Percentiles rank a stretch among this genome's conserved stretches.
These are phyloP conservation scores for Rhingia rostrata DNA, from an alignment of 2,888 invertebrate species.

Conservation along the genomic window DNA sequence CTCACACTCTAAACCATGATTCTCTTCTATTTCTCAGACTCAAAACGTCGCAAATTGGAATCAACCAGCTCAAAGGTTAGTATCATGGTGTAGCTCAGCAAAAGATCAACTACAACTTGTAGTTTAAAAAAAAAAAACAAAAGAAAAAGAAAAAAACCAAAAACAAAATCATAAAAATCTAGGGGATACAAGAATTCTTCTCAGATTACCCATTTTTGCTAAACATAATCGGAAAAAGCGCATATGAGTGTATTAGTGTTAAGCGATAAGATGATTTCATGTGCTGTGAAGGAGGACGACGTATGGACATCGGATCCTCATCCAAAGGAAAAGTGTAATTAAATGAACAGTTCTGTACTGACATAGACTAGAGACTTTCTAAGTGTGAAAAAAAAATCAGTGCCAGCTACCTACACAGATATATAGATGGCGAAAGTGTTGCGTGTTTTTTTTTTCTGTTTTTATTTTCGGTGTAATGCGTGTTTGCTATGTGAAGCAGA, in stretches of 20 bases:
- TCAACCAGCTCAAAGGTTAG: slow-evolving; percentile 91
- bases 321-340: slow-evolving; percentile 1
- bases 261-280: slow-evolving; percentile 33
- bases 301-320: neutral
- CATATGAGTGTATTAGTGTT: slow-evolving; percentile 68
- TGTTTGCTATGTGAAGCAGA: neutral
- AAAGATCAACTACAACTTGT: slow-evolving; percentile 47
- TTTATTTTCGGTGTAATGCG: slow-evolving; percentile 1
- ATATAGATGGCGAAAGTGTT: slow-evolving; percentile 26
- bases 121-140: slow-evolving; percentile 40
- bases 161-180: slow-evolving; percentile 13
- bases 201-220: slow-evolving; percentile 57
- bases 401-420: slow-evolving; percentile 3
- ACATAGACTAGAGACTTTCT: slow-evolving; percentile 50
- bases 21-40: slow-evolving; percentile 83
- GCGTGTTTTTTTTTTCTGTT: slow-evolving; percentile 13
- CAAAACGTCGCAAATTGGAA: slow-evolving; percentile 93
- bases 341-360: slow-evolving; percentile 11
- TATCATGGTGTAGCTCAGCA: slow-evolving; percentile 85
- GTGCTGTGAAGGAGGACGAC: slow-evolving; percentile 24
- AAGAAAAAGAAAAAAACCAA: slow-evolving; percentile 15
- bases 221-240: slow-evolving; percentile 43
- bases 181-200: slow-evolving; percentile 61
- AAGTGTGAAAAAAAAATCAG: slow-evolving; percentile 10
- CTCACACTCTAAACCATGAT: neutral